phyloP scores from a whole-genome alignment of 1,140 invertebrate species.

The Lordiphosa stackelbergi region DNA sequence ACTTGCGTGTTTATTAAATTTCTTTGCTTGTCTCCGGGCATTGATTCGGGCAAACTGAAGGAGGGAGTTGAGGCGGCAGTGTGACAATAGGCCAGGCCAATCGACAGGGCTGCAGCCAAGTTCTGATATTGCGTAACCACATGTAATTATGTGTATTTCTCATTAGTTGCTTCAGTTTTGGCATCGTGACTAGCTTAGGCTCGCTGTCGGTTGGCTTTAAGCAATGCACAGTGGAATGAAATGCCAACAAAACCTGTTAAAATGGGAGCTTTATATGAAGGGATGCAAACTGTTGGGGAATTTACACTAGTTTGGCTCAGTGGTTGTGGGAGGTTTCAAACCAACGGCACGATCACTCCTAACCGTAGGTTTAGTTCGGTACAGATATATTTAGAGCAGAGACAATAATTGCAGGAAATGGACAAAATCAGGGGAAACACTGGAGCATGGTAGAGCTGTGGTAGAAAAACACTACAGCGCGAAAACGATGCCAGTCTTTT shows the following conservation, averaged over 20 bases:
- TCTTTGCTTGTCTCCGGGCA: constrained; percentile 61
- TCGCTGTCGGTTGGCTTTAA: constrained; percentile 4
- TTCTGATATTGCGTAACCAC: constrained; percentile 59
- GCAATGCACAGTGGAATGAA: constrained; percentile 32
- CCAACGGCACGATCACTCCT: no score
- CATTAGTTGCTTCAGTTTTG: constrained; percentile 57
- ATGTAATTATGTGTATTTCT: constrained; percentile 69
- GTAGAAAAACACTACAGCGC: no score
- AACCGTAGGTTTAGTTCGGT: no score
- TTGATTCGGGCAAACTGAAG: constrained; percentile 45
- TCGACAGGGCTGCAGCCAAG: constrained; percentile 9
- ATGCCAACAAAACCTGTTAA: neutral
- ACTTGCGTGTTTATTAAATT: constrained; percentile 76
- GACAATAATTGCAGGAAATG: no score
- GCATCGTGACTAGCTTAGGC: constrained; percentile 50
- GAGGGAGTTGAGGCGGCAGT: neutral
- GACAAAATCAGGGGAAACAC: no score
- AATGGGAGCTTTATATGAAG: neutral
- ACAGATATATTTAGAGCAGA: no score
- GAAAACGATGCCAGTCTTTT: no score
- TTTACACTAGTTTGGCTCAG: no score
- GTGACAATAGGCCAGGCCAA: constrained; percentile 13
- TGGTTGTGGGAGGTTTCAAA: no score
- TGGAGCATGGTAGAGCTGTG: no score
- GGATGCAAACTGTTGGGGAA: no score